Evolutionary conservation across 2,797 vertebrate species (phyloP).

Genomic region (Lycodopsis pacificus): DNA sequence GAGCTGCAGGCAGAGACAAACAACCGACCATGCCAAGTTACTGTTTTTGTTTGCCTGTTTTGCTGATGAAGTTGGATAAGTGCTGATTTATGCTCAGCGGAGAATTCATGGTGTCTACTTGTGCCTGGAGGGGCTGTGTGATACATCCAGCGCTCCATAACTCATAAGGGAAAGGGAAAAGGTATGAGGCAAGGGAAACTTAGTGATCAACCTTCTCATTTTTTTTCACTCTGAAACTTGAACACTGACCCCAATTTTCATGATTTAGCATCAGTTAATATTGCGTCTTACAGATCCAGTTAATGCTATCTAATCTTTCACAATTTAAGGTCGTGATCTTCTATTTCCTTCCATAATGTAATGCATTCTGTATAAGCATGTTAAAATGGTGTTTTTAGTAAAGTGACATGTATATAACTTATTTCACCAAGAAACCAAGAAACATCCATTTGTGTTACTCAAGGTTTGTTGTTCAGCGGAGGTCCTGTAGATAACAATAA

Average conservation of each 20-base stretch:
- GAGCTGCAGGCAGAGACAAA: slow-evolving; percentile 62
- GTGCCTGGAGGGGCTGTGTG: not conserved
- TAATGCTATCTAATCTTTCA: not conserved
- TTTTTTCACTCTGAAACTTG: not conserved
- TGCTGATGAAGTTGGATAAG: slow-evolving; percentile 66
- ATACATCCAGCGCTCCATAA: not conserved
- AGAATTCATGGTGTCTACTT: slow-evolving; percentile 34
- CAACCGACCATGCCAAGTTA: slow-evolving; percentile 36
- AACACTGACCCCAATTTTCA: not conserved
- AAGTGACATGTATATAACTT: not conserved
- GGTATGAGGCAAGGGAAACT: not conserved
- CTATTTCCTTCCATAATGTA: not conserved
- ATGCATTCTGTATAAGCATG: not conserved
- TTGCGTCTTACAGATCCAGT: not conserved
- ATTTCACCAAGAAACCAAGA: no score
- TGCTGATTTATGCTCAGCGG: slow-evolving; percentile 60
- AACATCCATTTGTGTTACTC: no score
- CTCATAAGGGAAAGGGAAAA: not conserved
- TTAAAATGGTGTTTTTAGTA: not conserved
- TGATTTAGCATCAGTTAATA: not conserved
- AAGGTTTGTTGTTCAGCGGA: no score
- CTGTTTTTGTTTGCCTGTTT: slow-evolving; percentile 45
- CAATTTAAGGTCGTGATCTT: not conserved
- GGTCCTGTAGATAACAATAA: no score
- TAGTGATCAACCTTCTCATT: not conserved